Evolutionary conservation across 2,113 vertebrate species (phyloP).

Genomic region (Stomatorhinus ivindoensis): DNA sequence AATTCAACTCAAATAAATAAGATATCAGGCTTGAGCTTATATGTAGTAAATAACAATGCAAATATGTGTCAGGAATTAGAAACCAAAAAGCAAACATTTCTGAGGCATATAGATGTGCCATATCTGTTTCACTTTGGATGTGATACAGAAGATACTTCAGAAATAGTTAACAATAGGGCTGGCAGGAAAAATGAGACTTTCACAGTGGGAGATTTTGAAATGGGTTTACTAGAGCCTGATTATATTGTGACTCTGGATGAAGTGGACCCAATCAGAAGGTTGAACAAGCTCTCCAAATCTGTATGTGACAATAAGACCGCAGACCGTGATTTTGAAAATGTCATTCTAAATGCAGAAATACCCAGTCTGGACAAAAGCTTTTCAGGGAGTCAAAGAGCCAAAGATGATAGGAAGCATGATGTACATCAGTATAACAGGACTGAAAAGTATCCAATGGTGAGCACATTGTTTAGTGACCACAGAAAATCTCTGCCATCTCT

Average conservation of each 20-base stretch:
- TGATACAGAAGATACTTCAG: slow-evolving; percentile 29
- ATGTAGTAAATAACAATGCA: slow-evolving; percentile 15
- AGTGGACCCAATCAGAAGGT: slow-evolving; percentile 26
- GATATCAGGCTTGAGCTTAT: slow-evolving; percentile 2
- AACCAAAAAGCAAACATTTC: slow-evolving; percentile 20
- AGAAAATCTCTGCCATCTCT: slow-evolving; percentile 29
- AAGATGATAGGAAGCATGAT: not conserved
- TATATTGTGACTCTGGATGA: slow-evolving; percentile 23
- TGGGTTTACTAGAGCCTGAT: slow-evolving; percentile 34
- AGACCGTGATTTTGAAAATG: slow-evolving; percentile 29
- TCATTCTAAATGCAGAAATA: not conserved
- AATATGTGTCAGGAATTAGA: slow-evolving; percentile 19
- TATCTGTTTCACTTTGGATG: slow-evolving; percentile 16
- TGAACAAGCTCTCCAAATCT: slow-evolving; percentile 17
- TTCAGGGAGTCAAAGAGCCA: not conserved
- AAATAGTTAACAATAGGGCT: slow-evolving; percentile 25
- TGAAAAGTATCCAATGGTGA: not conserved
- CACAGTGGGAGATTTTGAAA: slow-evolving; percentile 32
- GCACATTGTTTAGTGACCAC: slow-evolving; percentile 28
- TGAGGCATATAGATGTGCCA: slow-evolving; percentile 31
- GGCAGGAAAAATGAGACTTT: slow-evolving; percentile 25
- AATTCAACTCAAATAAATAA: not conserved
- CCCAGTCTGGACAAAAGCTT: not conserved
- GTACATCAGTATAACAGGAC: not conserved
- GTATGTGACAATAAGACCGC: slow-evolving; percentile 22